Conservation (phyloP, 2,888 invertebrate genomes). For the Troglohyphantes excavatus region DNA sequence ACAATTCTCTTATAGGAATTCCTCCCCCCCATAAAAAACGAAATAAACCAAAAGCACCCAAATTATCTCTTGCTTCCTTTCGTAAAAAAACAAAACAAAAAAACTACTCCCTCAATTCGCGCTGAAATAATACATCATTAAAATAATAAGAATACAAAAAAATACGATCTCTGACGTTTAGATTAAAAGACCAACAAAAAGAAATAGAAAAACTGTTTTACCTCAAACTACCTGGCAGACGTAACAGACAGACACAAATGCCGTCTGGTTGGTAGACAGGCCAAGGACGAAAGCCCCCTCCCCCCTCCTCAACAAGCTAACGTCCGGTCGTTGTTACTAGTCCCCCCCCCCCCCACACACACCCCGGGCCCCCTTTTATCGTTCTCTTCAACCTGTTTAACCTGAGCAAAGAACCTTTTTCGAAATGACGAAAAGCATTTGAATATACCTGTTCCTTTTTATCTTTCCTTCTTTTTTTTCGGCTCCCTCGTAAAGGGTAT, state of each 20-base stretch:
- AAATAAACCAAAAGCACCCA: neutral
- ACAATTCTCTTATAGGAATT: no score
- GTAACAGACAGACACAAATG: conserved; percentile 48
- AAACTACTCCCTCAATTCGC: neutral
- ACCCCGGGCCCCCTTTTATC: neutral
- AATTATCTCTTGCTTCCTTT: neutral
- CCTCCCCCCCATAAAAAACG: neutral
- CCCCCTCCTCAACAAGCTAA: neutral
- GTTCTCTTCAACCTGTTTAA: conserved; percentile 66
- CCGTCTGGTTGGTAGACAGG: conserved; percentile 67
- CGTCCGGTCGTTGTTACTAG: conserved; percentile 53
- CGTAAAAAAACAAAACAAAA: no score
- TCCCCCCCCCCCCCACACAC: neutral
- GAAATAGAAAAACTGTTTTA: neutral
- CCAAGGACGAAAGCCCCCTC: conserved; percentile 57
- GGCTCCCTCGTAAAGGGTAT: no score
- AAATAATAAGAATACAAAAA: neutral
- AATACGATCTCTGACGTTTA: neutral
- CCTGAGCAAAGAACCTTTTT: conserved; percentile 31
- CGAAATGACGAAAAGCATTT: conserved; percentile 1
- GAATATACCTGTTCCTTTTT: neutral
- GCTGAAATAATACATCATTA: neutral
- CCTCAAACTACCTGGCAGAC: conserved; percentile 26
- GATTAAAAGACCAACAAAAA: conserved; percentile 8
- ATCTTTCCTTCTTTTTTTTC: neutral